These are phyloP conservation scores for Pangasianodon hypophthalmus DNA, from an alignment of 2,113 vertebrate species.

Conservation along the genomic window DNA sequence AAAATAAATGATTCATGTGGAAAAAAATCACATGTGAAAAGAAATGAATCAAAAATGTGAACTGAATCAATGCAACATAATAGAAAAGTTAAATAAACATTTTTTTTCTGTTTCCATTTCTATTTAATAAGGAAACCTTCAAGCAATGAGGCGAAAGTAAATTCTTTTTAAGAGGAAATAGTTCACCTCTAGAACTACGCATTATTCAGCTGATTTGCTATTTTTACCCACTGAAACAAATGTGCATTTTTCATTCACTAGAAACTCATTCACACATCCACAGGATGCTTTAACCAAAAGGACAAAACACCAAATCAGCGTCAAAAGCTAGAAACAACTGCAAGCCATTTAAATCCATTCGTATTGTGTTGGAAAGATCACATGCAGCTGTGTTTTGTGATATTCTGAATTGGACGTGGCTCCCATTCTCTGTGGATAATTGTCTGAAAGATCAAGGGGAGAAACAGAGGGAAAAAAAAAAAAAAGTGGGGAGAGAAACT, in stretches of 20 bases:
- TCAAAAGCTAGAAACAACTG: constrained; percentile 26
- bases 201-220: constrained; percentile 38
- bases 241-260: constrained; percentile 15
- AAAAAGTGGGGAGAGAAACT: constrained; percentile 62
- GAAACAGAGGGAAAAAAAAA: neutral
- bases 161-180: constrained; percentile 5
- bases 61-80: neutral
- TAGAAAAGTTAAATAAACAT: neutral
- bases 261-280: constrained; percentile 26
- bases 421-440: constrained; percentile 55
- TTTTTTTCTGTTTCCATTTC: neutral
- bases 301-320: constrained; percentile 30
- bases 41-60: neutral
- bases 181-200: constrained; percentile 8
- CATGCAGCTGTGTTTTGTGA: constrained; percentile 37
- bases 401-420: constrained; percentile 57
- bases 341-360: constrained; percentile 13
- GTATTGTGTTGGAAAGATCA: constrained; percentile 42
- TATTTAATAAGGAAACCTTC: neutral
- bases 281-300: neutral
- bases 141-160: neutral
- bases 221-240: constrained; percentile 38
- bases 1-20: neutral
- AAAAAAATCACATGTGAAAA: neutral
- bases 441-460: constrained; percentile 52